These are phyloP conservation scores for Drosophila simulans DNA, from an alignment of 1,140 invertebrate species.

Conservation along the genomic window DNA sequence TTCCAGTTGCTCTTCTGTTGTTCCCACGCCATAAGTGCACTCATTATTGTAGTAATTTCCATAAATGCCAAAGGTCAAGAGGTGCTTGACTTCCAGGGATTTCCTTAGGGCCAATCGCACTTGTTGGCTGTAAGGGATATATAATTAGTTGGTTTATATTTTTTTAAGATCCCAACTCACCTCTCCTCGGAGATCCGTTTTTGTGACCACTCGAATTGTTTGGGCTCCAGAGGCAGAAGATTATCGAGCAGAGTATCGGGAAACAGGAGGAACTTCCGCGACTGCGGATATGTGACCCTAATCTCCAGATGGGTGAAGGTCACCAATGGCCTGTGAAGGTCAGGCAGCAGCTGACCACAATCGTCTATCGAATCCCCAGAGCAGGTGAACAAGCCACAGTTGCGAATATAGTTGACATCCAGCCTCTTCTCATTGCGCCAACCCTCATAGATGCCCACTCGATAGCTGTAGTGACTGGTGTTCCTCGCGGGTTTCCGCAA, in stretches of 20 bases:
- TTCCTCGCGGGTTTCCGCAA: background rate
- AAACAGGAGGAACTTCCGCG: conserved; percentile 42
- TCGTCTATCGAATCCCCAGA: conserved; percentile 47
- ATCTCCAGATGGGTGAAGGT: conserved; percentile 53
- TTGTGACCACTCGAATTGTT: conserved; percentile 53
- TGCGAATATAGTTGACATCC: conserved; percentile 61
- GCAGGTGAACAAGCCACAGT: conserved; percentile 69
- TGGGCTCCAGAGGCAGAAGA: conserved; percentile 57
- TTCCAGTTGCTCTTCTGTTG: conserved; percentile 7
- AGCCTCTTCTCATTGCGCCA: conserved; percentile 53
- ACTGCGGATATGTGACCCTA: conserved; percentile 49
- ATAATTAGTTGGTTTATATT: too few relatives aligned
- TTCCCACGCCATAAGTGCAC: conserved; percentile 45
- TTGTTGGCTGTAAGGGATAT: conserved; percentile 28
- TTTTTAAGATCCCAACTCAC: conserved; percentile 12
- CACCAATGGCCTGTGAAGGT: background rate
- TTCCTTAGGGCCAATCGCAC: conserved; percentile 36
- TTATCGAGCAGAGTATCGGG: conserved; percentile 58
- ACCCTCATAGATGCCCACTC: conserved; percentile 67
- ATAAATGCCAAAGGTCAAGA: conserved; percentile 72
- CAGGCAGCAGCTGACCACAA: conserved; percentile 49
- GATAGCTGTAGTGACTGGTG: conserved; percentile 44
- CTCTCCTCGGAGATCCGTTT: conserved; percentile 3
- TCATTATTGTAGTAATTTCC: conserved; percentile 68
- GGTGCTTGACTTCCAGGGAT: conserved; percentile 25